These are phyloP conservation scores for Todiramphus saurophagus DNA, from an alignment of 2,113 vertebrate species.

Conservation along the genomic window DNA sequence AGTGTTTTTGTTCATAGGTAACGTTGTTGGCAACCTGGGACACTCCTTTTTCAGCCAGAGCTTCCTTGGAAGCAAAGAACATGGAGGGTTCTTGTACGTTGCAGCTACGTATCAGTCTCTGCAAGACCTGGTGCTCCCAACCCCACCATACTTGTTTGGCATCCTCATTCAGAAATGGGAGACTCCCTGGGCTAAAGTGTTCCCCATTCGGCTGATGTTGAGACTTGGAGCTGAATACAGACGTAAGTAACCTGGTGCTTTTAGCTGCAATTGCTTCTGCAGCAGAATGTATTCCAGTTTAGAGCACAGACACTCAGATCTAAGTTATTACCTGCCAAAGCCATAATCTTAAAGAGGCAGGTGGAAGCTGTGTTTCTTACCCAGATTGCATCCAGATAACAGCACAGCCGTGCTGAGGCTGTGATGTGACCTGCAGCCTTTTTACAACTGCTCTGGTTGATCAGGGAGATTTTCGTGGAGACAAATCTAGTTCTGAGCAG, in stretches of 20 bases:
- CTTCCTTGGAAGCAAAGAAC: slow-evolving; percentile 96
- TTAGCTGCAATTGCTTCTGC: not conserved
- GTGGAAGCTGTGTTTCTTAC: not conserved
- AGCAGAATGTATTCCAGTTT: not conserved
- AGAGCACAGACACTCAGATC: not conserved
- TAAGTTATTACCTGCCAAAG: not conserved
- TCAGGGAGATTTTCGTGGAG: not conserved
- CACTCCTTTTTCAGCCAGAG: slow-evolving; percentile 98
- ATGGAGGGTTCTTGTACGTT: slow-evolving; percentile 95
- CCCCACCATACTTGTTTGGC: slow-evolving; percentile 93
- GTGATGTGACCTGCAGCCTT: not conserved
- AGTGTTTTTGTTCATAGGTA: slow-evolving; percentile 77
- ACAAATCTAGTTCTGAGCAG: not conserved
- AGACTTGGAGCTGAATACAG: slow-evolving; percentile 96
- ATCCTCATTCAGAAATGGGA: slow-evolving; percentile 99
- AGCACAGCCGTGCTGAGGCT: not conserved
- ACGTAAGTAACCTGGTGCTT: slow-evolving; percentile 79
- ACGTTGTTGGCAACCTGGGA: slow-evolving; percentile 91
- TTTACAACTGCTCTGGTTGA: not conserved
- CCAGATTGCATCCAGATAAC: not conserved
- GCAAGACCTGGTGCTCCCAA: slow-evolving; percentile 93
- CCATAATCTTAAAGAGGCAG: not conserved
- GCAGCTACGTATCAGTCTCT: slow-evolving; percentile 93
- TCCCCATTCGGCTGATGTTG: slow-evolving; percentile 96
- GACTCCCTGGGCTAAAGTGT: slow-evolving; percentile 98